Evolutionary conservation across 1,140 invertebrate species (phyloP), one percentile per base, ranked within the genome.

Genomic region (Holotrichia oblita): DNA sequence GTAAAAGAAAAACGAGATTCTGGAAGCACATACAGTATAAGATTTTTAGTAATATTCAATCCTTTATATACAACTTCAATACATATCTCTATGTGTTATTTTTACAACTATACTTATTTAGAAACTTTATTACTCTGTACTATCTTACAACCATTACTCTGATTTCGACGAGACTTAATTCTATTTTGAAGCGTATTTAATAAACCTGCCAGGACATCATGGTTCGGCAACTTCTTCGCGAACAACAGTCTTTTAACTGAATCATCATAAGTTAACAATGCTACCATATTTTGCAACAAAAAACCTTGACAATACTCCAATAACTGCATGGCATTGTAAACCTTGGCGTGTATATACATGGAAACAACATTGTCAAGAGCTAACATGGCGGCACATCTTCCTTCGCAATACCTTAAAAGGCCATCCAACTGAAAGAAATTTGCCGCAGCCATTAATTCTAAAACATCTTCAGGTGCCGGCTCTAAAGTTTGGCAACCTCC

Each of bases 271-370:
- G 95, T 97, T 34, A 97, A 88, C 0, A 97, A 88, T n/a, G 95
- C 94, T 0, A 97, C 95, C 95, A 98, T 96, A 85, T 97, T 97
- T 88, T 98, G 96, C 59, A 98, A 89, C 14, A 98, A 87, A 86
- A 97, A 86, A 42, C 95, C 94, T 89, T 97, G 95, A 84, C 96
- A 97, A 87, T 95, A 97, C 86, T 97, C 94, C 80, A 97, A 87
- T 27, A 98, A 87, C 84, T 96, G 93, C 12, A 91, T 90, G 17
- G 96, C 96, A 83, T 95, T 96, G 83, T 97, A 97, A 7, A 96
- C 94, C 92, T 97, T 97, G 42, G 96, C 96, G 85, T 97, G 96
- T 84, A 97, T 96, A 83, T 97, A 97, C 89, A 97, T 95, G 40
- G 95, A 95, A 41, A 97, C 95, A 78, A 97, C 93, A 85, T 97